phyloP scores from a whole-genome alignment of 2,888 invertebrate genomes.

The Selenia dentaria region DNA sequence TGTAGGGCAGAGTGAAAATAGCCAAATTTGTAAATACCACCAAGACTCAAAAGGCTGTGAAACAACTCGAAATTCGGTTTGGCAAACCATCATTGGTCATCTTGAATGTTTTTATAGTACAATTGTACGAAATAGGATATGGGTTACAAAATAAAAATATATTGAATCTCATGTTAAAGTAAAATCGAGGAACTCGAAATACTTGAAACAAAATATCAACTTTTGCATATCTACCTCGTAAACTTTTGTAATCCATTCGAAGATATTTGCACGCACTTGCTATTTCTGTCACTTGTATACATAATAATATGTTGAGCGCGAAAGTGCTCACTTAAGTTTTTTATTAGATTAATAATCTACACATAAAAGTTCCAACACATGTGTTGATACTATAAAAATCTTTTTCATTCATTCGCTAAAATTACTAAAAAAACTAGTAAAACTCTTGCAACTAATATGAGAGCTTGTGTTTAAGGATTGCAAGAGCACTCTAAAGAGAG shows the following conservation, averaged over 20 bases:
- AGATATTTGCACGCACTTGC: background rate
- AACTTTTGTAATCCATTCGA: background rate
- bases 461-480: no score
- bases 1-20: slow-evolving; percentile 57
- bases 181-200: slow-evolving; percentile 3
- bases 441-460: no score
- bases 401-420: no score
- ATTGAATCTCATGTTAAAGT: slow-evolving; percentile 5
- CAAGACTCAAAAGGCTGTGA: slow-evolving; percentile 82
- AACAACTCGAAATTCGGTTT: slow-evolving; percentile 72
- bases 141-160: background rate
- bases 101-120: background rate
- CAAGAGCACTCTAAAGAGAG: no score
- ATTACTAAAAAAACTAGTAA: no score
- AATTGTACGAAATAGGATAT: no score
- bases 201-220: slow-evolving; percentile 5
- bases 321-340: no score
- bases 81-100: slow-evolving; percentile 34
- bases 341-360: no score
- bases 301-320: no score
- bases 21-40: slow-evolving; percentile 56
- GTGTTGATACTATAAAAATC: no score
- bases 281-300: no score
- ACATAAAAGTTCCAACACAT: no score
- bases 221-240: slow-evolving; percentile 8